Conservation (phyloP, 2,113 vertebrate genomes). For the Pluvialis apricaria region DNA sequence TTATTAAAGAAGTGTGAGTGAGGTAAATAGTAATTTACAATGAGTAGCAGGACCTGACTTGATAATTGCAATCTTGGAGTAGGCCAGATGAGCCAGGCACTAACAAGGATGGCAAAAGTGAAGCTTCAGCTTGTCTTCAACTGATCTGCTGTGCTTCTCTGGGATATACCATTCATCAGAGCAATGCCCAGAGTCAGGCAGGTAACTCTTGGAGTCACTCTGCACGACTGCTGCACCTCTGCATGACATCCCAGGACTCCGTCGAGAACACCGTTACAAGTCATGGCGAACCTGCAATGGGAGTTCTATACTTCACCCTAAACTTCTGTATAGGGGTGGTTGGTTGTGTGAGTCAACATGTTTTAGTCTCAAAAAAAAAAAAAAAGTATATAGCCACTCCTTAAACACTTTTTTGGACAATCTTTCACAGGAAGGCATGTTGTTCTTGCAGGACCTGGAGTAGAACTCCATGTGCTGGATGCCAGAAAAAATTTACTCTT, state of each 20-base stretch:
- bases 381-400: too few relatives aligned
- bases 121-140: not conserved
- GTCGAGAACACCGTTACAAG: not conserved
- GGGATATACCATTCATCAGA: not conserved
- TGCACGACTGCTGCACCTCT: not conserved
- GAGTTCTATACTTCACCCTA: not conserved
- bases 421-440: not conserved
- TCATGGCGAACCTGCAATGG: accelerated
- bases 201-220: not conserved
- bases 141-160: not conserved
- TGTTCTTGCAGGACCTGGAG: not conserved
- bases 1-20: not conserved
- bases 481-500: not conserved
- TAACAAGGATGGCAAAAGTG: not conserved
- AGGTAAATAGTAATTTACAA: not conserved
- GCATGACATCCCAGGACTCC: not conserved
- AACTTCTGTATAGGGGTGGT: not conserved
- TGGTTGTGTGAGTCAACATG: accelerated
- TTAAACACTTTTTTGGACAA: not conserved
- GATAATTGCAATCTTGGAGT: not conserved
- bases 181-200: not conserved
- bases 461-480: not conserved
- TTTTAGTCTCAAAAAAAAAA: not conserved
- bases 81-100: not conserved
- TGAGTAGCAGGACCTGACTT: not conserved